Evolutionary conservation across 1,140 invertebrate species (phyloP).

Genomic region (Agrypnia vestita): DNA sequence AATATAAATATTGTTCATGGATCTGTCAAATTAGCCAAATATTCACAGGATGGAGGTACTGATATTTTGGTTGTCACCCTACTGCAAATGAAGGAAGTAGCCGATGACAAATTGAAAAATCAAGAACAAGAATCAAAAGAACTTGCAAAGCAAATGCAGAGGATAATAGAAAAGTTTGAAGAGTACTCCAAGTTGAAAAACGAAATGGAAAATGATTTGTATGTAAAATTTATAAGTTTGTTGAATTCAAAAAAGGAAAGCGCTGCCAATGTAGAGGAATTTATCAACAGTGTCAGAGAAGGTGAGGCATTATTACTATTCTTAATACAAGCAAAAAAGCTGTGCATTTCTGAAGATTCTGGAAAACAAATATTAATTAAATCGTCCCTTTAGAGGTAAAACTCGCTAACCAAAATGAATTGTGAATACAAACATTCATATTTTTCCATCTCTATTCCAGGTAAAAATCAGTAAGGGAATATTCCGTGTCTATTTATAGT

Average conservation of each 20-base stretch:
- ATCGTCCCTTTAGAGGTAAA: too few relatives aligned
- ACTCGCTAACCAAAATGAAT: too few relatives aligned
- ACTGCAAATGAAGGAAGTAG: slow-evolving; percentile 30
- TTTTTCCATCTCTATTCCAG: too few relatives aligned
- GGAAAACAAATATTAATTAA: too few relatives aligned
- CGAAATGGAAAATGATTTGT: slow-evolving; percentile 55
- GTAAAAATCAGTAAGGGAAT: too few relatives aligned
- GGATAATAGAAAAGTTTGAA: slow-evolving; percentile 30
- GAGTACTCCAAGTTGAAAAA: slow-evolving; percentile 41
- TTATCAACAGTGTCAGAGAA: slow-evolving; percentile 34
- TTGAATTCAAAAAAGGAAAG: slow-evolving; percentile 53
- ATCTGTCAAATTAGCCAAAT: slow-evolving; percentile 35
- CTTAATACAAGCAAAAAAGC: too few relatives aligned
- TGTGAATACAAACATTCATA: too few relatives aligned
- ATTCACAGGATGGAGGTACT: slow-evolving; percentile 42
- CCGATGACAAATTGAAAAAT: slow-evolving; percentile 40
- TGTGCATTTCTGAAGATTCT: too few relatives aligned
- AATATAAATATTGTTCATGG: slow-evolving; percentile 48
- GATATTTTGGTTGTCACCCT: slow-evolving; percentile 44
- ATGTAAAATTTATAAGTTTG: slow-evolving; percentile 47
- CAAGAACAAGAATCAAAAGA: slow-evolving; percentile 46
- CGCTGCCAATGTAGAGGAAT: slow-evolving; percentile 42
- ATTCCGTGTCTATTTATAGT: too few relatives aligned
- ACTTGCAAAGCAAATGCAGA: slow-evolving; percentile 21
- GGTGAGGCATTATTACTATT: slow-evolving; percentile 1